phyloP scores from a whole-genome alignment of 1,140 invertebrate species.

The Diachasmimorpha longicaudata region DNA sequence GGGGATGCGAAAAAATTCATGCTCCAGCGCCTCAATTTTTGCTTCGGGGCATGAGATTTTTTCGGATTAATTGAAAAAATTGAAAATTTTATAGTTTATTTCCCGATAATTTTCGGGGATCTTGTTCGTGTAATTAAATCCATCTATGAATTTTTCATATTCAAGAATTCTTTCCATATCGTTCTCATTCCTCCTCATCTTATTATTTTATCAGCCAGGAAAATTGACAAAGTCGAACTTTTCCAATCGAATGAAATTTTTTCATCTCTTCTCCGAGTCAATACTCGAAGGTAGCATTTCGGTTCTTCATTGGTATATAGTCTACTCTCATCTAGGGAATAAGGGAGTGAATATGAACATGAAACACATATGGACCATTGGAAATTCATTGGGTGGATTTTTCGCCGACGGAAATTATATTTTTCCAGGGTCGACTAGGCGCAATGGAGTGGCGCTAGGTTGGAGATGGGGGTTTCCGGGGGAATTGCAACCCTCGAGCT shows the following conservation, averaged over 20 bases:
- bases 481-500: neutral
- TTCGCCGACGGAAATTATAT: neutral
- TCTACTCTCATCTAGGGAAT: neutral
- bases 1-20: no score
- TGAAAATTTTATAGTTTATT: no score
- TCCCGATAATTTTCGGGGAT: no score
- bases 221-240: neutral
- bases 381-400: neutral
- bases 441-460: no score
- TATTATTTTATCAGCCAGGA: neutral
- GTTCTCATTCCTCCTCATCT: neutral
- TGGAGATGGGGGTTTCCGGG: no score
- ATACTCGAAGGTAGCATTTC: neutral
- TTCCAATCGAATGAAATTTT: neutral
- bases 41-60: no score
- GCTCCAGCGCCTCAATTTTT: no score
- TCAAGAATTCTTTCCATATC: neutral
- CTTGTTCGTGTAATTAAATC: no score
- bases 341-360: neutral
- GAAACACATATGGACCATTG: neutral
- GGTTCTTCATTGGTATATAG: neutral
- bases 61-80: no score
- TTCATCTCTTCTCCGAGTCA: neutral
- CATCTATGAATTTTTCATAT: no score
- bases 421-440: neutral